Base-by-base conservation (phyloP, 2,888 invertebrate genomes). In the Sepioteuthis lessoniana region DNA sequence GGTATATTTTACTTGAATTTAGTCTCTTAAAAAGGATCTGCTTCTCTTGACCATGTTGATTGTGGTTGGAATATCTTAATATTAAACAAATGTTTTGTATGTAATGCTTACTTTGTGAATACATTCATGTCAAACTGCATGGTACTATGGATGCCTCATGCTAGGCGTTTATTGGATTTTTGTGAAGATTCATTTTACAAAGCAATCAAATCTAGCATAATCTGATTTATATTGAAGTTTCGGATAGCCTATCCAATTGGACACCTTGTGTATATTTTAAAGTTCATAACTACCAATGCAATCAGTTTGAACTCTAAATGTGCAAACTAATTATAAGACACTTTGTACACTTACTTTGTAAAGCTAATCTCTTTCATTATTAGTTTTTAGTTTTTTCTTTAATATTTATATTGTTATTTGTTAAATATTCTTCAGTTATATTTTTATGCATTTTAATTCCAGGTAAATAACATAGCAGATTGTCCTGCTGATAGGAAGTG, bases 401-500 rank as follows among this genome's bases (percentile, higher is more conserved):
- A 55, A 55, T 25, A 25, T 55, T 25, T 55, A 31, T 60, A 0
- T 5, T 60, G 28, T 4, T 31, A 60, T 31, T 31, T 28, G 7
- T 31, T 1, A 76, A 76, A 16, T 19, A 13, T 76, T 76, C n/a
- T 13, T 35, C 13, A 35, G 35, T 76, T 76, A 76, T 76, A 76
- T 35, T 35, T n/a, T 16, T 76, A 0, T 76, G 3, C n/a, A n/a
- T 76, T 76, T 76, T 46, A 7, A 4, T 47, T n/a, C 47, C 46
- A 92, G 92, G 47, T 47, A 0, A 92, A 92, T n/a, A 21, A 91
- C 28, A 31, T 92, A 5, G 47, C 42, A 92, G 92, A 92, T 42
- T 92, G 92, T 42, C 92, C 92, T 46, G 92, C 47, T 19, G 92
- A 92, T 92, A 28, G 31, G 47, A 47, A n/a, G 47, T 92, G 93